These are phyloP conservation scores for Urocyon cinereoargenteus DNA, from an alignment of 2,797 vertebrate genomes.

Conservation along the genomic window DNA sequence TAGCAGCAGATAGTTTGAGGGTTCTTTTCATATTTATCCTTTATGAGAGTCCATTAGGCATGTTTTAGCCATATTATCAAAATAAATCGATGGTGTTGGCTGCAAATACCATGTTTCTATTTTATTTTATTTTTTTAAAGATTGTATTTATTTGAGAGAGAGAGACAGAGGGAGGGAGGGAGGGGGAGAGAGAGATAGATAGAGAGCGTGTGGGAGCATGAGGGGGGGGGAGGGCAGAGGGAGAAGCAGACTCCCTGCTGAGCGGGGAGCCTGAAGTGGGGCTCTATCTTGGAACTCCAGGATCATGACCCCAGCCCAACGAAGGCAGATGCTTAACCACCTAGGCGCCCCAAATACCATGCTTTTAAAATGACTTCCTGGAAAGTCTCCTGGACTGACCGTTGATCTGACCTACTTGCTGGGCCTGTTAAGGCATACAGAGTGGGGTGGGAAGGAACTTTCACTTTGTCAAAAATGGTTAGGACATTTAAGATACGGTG, in stretches of 20 bases:
- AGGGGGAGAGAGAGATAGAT: too few relatives aligned
- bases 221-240: too few relatives aligned
- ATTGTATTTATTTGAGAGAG: too few relatives aligned
- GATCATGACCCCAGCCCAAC: too few relatives aligned
- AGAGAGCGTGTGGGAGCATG: too few relatives aligned
- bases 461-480: slow-evolving; percentile 27
- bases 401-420: neutral
- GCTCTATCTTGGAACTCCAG: too few relatives aligned
- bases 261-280: too few relatives aligned
- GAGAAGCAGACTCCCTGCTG: too few relatives aligned
- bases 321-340: too few relatives aligned
- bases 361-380: neutral
- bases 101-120: neutral
- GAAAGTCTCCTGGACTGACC: neutral
- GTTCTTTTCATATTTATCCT: neutral
- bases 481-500: neutral
- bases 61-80: neutral
- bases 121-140: too few relatives aligned
- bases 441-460: neutral
- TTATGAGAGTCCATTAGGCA: neutral
- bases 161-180: too few relatives aligned
- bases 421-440: neutral
- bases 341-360: neutral
- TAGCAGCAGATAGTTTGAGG: neutral
- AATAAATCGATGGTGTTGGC: neutral